Percentiles rank a stretch among this genome's conserved stretches.
phyloP scores from a whole-genome alignment of 2,888 invertebrate species.

The Mellilla xanthometata region DNA sequence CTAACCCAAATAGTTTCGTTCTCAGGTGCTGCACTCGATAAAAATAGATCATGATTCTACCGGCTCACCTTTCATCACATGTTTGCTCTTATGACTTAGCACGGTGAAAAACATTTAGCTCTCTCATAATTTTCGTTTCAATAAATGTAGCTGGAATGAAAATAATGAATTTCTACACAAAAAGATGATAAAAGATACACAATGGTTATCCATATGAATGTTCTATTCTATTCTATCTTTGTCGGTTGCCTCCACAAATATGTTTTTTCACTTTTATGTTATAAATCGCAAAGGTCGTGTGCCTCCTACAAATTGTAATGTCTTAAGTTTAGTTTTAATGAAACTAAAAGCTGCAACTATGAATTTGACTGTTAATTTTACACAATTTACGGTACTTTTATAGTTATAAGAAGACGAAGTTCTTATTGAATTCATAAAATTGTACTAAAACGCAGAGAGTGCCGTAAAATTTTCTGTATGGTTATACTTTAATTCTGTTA shows the following conservation, averaged over 20 bases:
- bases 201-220: too few species aligned
- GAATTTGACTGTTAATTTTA: background rate
- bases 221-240: too few species aligned
- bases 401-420: slow-evolving; percentile 11
- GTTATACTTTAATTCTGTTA: slow-evolving; percentile 13
- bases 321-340: background rate
- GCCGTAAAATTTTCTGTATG: slow-evolving; percentile 12
- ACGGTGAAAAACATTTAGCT: background rate
- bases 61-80: slow-evolving; percentile 14
- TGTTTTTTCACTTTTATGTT: too few species aligned
- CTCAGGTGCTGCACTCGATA: slow-evolving; percentile 5
- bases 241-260: too few species aligned
- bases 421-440: slow-evolving; percentile 18
- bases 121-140: too few species aligned
- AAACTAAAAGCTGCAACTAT: background rate
- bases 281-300: too few species aligned
- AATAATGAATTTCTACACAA: too few species aligned
- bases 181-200: too few species aligned
- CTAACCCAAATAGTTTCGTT: slow-evolving; percentile 17
- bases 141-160: too few species aligned
- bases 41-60: slow-evolving; percentile 16
- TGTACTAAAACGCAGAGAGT: slow-evolving; percentile 17
- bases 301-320: too few species aligned
- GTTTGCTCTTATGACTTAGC: slow-evolving; percentile 6
- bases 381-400: slow-evolving; percentile 1